These are phyloP conservation scores for Arbacia lixula DNA, from an alignment of 53 echinoderm and acorn worm species.

Conservation along the genomic window DNA sequence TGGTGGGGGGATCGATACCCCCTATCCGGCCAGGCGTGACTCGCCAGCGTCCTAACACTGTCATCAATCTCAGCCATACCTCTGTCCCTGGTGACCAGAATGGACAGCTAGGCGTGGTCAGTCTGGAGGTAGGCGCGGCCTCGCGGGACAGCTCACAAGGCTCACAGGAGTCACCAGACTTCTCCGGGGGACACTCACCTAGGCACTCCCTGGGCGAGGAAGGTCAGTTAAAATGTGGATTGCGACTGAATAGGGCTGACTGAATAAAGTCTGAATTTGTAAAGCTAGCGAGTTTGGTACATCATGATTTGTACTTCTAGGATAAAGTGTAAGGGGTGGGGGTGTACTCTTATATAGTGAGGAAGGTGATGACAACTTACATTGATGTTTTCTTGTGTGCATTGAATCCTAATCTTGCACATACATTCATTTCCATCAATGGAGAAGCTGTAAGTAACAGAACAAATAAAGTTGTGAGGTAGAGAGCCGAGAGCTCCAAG, in stretches of 20 bases:
- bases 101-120: background rate
- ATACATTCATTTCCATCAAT: no score
- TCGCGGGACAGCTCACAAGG: constrained; percentile 59
- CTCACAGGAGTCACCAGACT: constrained; percentile 65
- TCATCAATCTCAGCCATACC: constrained; percentile 36
- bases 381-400: no score
- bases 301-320: no score
- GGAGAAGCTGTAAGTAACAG: no score
- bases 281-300: no score
- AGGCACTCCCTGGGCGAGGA: constrained; percentile 68
- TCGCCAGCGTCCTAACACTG: constrained; percentile 43
- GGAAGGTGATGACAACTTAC: no score
- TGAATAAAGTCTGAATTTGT: no score
- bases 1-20: background rate
- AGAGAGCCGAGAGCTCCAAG: no score
- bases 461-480: no score
- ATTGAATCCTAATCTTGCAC: no score
- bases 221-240: constrained; percentile 41
- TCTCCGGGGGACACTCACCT: constrained; percentile 76
- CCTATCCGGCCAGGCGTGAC: constrained; percentile 1
- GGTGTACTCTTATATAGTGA: no score
- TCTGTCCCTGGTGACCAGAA: constrained; percentile 25
- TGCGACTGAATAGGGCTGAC: background rate
- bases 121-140: constrained; percentile 14
- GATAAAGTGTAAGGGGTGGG: no score